Evolutionary conservation across 2,888 invertebrate species (phyloP).

Genomic region (Mythimna vitellina): DNA sequence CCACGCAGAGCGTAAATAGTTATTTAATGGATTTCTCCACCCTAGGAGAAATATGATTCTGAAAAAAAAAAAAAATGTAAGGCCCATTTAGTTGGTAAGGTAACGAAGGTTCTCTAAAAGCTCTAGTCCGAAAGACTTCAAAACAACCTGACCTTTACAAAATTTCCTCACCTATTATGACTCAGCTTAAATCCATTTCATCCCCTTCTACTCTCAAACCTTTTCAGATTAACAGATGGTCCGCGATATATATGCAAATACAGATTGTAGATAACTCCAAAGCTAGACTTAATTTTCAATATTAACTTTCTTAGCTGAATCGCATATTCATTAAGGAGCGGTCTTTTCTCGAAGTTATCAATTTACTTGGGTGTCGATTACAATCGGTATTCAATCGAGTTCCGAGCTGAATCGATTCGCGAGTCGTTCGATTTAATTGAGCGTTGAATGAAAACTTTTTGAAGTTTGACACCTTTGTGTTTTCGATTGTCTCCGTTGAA

Average conservation of each 20-base stretch:
- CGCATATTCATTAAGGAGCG: conserved; percentile 72
- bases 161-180: conserved; percentile 35
- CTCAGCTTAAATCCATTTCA: conserved; percentile 28
- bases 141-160: conserved; percentile 9
- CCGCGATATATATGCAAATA: conserved; percentile 61
- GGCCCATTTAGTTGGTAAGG: not conserved
- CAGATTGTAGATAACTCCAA: conserved; percentile 60
- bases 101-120: not conserved
- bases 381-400: conserved; percentile 74
- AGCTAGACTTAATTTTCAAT: conserved; percentile 70
- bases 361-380: conserved; percentile 71
- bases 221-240: conserved; percentile 48
- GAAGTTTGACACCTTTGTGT: conserved; percentile 67
- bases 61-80: not conserved
- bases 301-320: conserved; percentile 68
- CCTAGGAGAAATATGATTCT: too few species aligned
- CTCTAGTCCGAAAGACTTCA: not conserved
- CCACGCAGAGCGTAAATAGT: too few species aligned
- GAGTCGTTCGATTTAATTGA: conserved; percentile 69
- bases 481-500: conserved; percentile 30
- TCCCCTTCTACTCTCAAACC: conserved; percentile 22
- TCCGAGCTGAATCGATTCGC: conserved; percentile 62
- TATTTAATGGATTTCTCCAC: too few species aligned
- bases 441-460: conserved; percentile 70
- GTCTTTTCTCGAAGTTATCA: conserved; percentile 67